A percentile compares a stretch with the other conserved stretches of the same genome.
Evolutionary conservation across 2,797 vertebrate species (phyloP).

Genomic region (Galagoides demidoff): DNA sequence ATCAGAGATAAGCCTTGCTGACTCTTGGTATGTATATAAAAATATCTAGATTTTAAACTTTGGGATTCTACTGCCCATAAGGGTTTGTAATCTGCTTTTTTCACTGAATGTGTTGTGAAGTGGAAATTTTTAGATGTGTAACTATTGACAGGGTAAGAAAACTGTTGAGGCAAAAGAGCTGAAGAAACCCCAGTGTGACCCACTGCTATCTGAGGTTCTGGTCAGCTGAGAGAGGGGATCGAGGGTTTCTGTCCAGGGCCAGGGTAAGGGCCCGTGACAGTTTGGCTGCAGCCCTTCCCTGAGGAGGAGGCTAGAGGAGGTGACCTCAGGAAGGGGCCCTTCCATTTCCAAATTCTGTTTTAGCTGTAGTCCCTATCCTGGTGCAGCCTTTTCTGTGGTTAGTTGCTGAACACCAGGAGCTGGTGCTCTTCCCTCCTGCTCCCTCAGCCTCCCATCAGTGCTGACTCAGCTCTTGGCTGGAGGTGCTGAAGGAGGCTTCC

Average conservation of each 20-base stretch:
- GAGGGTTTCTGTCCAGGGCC: not conserved
- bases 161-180: not conserved
- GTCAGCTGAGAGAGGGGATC: not conserved
- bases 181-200: not conserved
- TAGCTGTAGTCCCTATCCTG: not conserved
- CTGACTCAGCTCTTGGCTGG: slow-evolving; percentile 50
- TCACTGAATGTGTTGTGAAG: not conserved
- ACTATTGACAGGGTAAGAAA: not conserved
- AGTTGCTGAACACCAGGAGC: not conserved
- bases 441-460: not conserved
- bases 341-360: not conserved
- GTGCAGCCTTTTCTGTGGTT: not conserved
- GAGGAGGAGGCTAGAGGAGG: not conserved
- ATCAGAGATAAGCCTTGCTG: not conserved
- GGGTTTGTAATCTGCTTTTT: not conserved
- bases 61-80: not conserved
- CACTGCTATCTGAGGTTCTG: not conserved
- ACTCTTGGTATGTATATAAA: not conserved
- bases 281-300: not conserved
- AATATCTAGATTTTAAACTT: not conserved
- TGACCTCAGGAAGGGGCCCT: not conserved
- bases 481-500: not conserved
- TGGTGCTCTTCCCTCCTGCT: not conserved
- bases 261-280: not conserved
- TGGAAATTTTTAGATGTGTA: not conserved